Base-by-base conservation (phyloP, 1,140 invertebrate species). In the Atopsyche davidsoni region DNA sequence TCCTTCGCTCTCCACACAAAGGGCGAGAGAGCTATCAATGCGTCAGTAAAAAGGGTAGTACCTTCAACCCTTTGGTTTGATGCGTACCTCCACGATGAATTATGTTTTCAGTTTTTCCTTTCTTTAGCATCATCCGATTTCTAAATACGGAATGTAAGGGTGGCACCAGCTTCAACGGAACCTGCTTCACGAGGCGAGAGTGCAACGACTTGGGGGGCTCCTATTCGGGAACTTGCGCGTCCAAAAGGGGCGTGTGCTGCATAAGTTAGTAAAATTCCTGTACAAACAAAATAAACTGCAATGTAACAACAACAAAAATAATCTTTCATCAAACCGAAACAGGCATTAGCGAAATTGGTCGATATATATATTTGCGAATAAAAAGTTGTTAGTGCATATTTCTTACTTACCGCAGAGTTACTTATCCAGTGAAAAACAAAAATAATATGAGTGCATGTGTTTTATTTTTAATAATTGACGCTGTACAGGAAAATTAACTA, bases 141-240 rank as follows among this genome's bases (percentile, higher is more conserved):
- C 73, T 77, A 13, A 87, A 86, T 61, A 73, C 75, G 3, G 74
- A 80, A 25, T 87, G 85, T 59, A 63, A 68, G 2, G 80, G 74
- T 23, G 74, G 73, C 3, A 83, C 79, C 60, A 76, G 76, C 17
- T 75, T 86, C 46, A 75, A 73, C 51, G 88, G 87, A 9, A 88
- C 83, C 0, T 92, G 88, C 60, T 79, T 86, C 21, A 85, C 87
- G 4, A 75, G 79, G 50, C 72, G 80, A 22, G 84, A 90, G 64
- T 91, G 88, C 59, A 62, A 69, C n/a, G 77, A 79, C 56, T 75
- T 82, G 14, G 80, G 78, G 40, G 88, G 88, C 0, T 76, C 75
- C 4, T 72, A 78, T 21, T 81, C 82, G 2, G 86, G 85, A 10
- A 70, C 62, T 3, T 91, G 88, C 64, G 85, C 85, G 4, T 79